Evolutionary conservation across 2,888 invertebrate species (phyloP).

Genomic region (Amitus sp.): DNA sequence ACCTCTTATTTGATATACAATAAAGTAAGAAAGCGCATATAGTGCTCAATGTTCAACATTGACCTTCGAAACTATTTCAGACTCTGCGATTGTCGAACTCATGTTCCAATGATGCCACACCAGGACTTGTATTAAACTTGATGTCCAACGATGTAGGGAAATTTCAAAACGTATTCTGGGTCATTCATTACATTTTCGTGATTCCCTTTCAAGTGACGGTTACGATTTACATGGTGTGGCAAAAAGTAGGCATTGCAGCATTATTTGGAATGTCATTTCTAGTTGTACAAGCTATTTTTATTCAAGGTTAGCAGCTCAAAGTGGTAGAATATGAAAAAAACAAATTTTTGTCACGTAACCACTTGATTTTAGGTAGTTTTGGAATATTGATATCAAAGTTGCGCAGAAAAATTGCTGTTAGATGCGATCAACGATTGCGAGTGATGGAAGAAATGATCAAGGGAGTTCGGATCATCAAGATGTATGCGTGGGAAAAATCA

Average conservation of each 20-base stretch:
- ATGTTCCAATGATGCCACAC: too few relatives aligned
- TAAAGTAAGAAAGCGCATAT: constrained; percentile 71
- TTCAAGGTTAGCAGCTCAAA: constrained; percentile 65
- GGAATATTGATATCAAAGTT: constrained; percentile 66
- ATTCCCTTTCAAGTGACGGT: constrained; percentile 80
- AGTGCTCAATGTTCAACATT: too few relatives aligned
- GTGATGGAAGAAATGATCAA: constrained; percentile 83
- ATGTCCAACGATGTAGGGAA: constrained; percentile 77
- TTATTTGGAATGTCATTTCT: constrained; percentile 73
- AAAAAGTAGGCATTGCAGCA: constrained; percentile 68
- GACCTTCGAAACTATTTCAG: too few relatives aligned
- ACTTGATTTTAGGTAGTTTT: constrained; percentile 63
- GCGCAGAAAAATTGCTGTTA: constrained; percentile 66
- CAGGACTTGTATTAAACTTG: too few relatives aligned
- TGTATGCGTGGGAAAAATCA: constrained; percentile 88
- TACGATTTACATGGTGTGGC: constrained; percentile 72
- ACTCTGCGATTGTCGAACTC: too few relatives aligned
- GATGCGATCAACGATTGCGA: constrained; percentile 78
- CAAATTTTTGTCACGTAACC: too few relatives aligned
- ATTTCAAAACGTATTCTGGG: constrained; percentile 78
- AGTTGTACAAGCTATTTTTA: constrained; percentile 66
- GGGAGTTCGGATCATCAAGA: constrained; percentile 85
- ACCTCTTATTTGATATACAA: constrained; percentile 84
- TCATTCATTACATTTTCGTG: constrained; percentile 82
- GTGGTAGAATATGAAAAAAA: too few relatives aligned